Evolutionary conservation across 2,797 vertebrate genomes (phyloP).

Genomic region (Hippocampus kuda): DNA sequence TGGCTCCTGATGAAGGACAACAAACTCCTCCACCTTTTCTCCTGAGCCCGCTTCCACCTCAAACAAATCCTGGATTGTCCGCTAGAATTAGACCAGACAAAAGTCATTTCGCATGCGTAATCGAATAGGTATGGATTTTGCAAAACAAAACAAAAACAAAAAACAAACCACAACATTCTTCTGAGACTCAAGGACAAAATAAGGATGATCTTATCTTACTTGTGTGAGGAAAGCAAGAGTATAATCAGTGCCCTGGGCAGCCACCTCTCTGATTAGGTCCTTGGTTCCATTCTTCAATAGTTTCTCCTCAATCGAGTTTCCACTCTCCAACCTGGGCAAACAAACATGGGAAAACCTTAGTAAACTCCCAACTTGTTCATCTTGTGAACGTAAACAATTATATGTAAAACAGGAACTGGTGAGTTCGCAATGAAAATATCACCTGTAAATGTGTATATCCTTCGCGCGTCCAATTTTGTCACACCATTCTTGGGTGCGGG

Average conservation of each 20-base stretch:
- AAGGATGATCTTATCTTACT: conserved; percentile 51
- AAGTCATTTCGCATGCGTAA: background rate
- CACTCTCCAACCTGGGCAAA: conserved; percentile 77
- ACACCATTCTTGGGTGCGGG: conserved; percentile 89
- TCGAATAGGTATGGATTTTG: background rate
- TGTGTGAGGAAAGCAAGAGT: conserved; percentile 89
- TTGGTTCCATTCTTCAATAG: conserved; percentile 89
- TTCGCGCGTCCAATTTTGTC: conserved; percentile 88
- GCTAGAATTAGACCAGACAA: conserved; percentile 54
- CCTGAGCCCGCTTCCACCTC: conserved; percentile 89
- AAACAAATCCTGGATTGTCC: conserved; percentile 96
- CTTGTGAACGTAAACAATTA: conserved; percentile 4
- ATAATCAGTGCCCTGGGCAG: conserved; percentile 88
- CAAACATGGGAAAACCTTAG: background rate
- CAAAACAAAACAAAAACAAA: background rate
- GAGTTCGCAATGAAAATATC: conserved; percentile 3
- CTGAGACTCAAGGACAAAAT: background rate
- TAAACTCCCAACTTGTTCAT: background rate
- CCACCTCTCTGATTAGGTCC: conserved; percentile 90
- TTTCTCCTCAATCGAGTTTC: conserved; percentile 91
- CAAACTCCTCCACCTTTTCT: conserved; percentile 95
- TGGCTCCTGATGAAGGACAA: conserved; percentile 92
- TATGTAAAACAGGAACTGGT: background rate
- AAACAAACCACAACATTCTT: no score
- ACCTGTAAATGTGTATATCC: conserved; percentile 96